phyloP scores from a whole-genome alignment of 2,888 invertebrate genomes.

The Syritta pipiens region DNA sequence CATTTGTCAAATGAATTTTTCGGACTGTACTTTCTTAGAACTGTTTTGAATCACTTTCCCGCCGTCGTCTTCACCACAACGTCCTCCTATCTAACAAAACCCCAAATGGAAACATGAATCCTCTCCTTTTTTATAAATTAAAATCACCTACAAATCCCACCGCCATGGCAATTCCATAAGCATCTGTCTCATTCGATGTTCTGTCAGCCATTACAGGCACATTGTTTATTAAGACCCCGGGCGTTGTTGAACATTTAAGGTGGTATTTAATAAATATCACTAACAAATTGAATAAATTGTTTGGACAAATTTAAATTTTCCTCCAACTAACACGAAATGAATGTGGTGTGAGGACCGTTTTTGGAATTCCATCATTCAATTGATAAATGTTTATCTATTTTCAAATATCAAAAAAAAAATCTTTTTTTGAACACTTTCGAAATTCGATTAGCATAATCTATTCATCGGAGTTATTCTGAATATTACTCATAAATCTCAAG shows the following conservation, averaged over 20 bases:
- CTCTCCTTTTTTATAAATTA: too few relatives aligned
- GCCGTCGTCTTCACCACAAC: too few relatives aligned
- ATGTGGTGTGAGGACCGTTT: slow-evolving; percentile 12
- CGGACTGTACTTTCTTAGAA: too few relatives aligned
- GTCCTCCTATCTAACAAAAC: too few relatives aligned
- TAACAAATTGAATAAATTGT: slow-evolving; percentile 59
- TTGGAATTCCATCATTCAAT: slow-evolving; percentile 26
- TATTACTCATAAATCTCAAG: slow-evolving; percentile 65
- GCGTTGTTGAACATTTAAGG: slow-evolving; percentile 33
- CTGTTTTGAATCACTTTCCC: too few relatives aligned
- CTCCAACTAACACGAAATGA: slow-evolving; percentile 6
- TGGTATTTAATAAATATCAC: slow-evolving; percentile 25
- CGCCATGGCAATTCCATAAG: background rate
- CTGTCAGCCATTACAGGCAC: slow-evolving; percentile 19
- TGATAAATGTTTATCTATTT: slow-evolving; percentile 53
- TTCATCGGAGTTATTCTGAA: slow-evolving; percentile 57
- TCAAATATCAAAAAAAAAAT: slow-evolving; percentile 37
- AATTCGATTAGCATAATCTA: slow-evolving; percentile 60
- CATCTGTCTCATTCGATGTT: slow-evolving; percentile 6
- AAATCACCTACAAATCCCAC: background rate
- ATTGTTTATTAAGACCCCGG: slow-evolving; percentile 15
- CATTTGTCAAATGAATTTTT: too few relatives aligned
- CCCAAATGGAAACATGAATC: too few relatives aligned
- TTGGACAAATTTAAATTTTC: slow-evolving; percentile 53
- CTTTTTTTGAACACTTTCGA: slow-evolving; percentile 16